Evolutionary conservation across 2,797 vertebrate species (phyloP).

Genomic region (Chaunax sp.): DNA sequence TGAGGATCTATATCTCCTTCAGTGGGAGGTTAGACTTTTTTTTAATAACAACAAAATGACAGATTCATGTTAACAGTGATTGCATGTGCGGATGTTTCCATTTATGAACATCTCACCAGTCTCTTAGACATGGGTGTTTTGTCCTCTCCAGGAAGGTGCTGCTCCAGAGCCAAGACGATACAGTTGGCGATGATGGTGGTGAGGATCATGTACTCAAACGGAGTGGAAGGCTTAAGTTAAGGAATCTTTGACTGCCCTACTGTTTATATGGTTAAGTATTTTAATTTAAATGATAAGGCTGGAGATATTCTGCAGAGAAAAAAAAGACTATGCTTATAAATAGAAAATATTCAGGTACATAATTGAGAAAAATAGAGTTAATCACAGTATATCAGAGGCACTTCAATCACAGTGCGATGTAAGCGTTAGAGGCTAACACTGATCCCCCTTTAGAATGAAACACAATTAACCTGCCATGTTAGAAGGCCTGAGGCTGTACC

Average conservation of each 20-base stretch:
- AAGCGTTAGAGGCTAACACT: constrained; percentile 24
- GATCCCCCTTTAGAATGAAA: constrained; percentile 38
- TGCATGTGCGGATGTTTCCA: background rate
- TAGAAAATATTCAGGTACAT: constrained; percentile 16
- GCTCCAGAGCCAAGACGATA: constrained; percentile 96
- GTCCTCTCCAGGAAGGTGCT: constrained; percentile 97
- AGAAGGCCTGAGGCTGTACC: constrained; percentile 22
- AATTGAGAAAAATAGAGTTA: constrained; percentile 12
- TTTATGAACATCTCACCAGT: constrained; percentile 84
- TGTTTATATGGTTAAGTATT: background rate
- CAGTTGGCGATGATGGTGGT: constrained; percentile 99
- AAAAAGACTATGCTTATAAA: background rate
- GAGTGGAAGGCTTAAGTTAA: constrained; percentile 88
- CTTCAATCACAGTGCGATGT: constrained; percentile 39
- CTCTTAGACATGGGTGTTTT: constrained; percentile 98
- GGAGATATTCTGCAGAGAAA: background rate
- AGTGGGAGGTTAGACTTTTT: background rate
- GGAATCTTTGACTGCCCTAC: constrained; percentile 62
- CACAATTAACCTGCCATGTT: constrained; percentile 42
- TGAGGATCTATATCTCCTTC: background rate
- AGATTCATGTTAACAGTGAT: background rate
- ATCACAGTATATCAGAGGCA: constrained; percentile 32
- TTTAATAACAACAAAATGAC: background rate
- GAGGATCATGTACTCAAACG: constrained; percentile 99
- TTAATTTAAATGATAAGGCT: constrained; percentile 1